Evolutionary conservation across 1,140 invertebrate genomes (phyloP), one percentile per base, ranked within the genome.

Genomic region (Parasteatoda tepidariorum): DNA sequence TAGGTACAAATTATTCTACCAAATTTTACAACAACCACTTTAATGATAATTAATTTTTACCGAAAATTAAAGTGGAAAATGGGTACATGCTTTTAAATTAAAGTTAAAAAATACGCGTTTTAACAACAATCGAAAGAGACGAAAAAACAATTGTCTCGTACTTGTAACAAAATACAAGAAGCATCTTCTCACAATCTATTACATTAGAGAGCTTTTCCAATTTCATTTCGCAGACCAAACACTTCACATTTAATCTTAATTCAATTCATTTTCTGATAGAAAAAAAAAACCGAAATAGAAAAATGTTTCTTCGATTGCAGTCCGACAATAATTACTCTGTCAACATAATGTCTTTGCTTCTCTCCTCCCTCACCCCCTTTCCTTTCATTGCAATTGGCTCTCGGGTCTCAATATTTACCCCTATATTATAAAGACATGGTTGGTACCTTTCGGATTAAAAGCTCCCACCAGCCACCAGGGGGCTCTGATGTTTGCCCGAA

Each of bases 241-340:
- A 48, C 38, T 48, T 18, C 18, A 4, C 38, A 82, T 82, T 82
- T 68, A 82, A 33, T 70, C 78, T 71, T 81, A 82, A 82, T 82
- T 82, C 67, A 67, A 82, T 82, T 82, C 78, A 59, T 66, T 15
- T 41, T 71, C 22, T 9, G 54, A 28, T 18, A 38, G 1, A 18
- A 30, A 13, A 54, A 13, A 18, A 41, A 31, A 15, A 33, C 11
- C 11, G 26, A n/a, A 31, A 62, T 22, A 34, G 41, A 34, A 62
- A 82, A 82, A 82, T 82, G 55, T 82, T 82, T 70, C 78, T 82
- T 66, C 78, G 66, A 62, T 57, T 71, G 55, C 66, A 59, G 54
- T 59, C 78, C 61, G 78, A 82, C 78, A 82, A 82, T 68, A 82
- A 82, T 82, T 82, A 82, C 78, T 70, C 78, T 70, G 78, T 82